Evolutionary conservation across 2,888 invertebrate species (phyloP).

Genomic region (Caenorhabditis sp.): DNA sequence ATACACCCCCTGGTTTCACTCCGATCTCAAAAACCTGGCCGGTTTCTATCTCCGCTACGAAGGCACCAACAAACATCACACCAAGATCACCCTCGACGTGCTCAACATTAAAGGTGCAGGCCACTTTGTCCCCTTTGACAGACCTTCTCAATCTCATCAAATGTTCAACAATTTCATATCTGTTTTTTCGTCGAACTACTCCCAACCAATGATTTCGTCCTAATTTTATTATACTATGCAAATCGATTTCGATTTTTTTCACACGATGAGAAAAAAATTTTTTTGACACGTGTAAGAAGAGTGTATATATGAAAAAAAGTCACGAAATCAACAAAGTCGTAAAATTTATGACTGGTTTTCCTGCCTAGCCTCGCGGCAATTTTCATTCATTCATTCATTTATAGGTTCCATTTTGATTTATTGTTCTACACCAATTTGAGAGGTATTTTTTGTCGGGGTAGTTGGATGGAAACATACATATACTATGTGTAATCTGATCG

Average conservation of each 20-base stretch:
- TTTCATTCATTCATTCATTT: neutral
- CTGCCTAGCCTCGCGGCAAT: neutral
- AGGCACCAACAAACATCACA: constrained; percentile 13
- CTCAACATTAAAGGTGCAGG: constrained; percentile 60
- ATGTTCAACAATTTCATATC: constrained; percentile 50
- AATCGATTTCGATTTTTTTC: neutral
- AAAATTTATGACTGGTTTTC: neutral
- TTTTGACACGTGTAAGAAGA: neutral
- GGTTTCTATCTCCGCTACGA: constrained; percentile 58
- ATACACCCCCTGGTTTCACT: constrained; percentile 47
- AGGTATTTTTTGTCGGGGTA: too few relatives aligned
- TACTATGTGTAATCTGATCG: too few relatives aligned
- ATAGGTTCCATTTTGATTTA: neutral
- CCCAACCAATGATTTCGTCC: too few relatives aligned
- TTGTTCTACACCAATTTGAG: too few relatives aligned
- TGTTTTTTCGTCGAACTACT: neutral
- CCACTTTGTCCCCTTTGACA: constrained; percentile 50
- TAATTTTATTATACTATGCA: neutral
- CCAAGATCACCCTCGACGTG: constrained; percentile 57
- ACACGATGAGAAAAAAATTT: too few relatives aligned
- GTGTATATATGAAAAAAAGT: neutral
- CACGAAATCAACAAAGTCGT: neutral
- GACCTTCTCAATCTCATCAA: constrained; percentile 48
- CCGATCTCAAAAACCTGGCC: constrained; percentile 46
- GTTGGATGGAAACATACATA: too few relatives aligned